Evolutionary conservation across 2,888 invertebrate species (phyloP).

Genomic region (Polydrusus tereticollis): DNA sequence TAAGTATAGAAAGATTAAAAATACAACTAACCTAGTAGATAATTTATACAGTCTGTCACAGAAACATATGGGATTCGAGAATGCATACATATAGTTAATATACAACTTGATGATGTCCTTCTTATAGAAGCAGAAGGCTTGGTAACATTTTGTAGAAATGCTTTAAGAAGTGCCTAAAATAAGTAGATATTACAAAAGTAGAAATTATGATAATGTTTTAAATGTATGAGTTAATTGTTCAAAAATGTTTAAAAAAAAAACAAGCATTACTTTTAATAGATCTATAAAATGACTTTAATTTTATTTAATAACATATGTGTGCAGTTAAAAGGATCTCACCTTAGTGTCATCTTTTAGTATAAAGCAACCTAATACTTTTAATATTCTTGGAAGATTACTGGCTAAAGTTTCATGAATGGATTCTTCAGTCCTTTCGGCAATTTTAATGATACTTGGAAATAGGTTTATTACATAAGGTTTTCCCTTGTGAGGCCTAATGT

Average conservation of each 20-base stretch:
- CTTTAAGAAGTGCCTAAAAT: constrained; percentile 75
- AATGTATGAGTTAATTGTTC: too few species aligned
- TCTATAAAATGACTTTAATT: too few species aligned
- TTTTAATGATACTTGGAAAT: constrained; percentile 79
- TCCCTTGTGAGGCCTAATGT: constrained; percentile 83
- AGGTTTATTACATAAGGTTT: constrained; percentile 83
- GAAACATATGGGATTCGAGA: constrained; percentile 79
- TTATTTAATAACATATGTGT: too few species aligned
- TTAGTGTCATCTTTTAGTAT: constrained; percentile 80
- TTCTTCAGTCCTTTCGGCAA: constrained; percentile 80
- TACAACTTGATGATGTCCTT: constrained; percentile 84
- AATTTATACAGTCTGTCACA: constrained; percentile 76
- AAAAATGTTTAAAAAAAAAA: too few species aligned
- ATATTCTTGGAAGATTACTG: constrained; percentile 75
- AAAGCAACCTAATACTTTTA: constrained; percentile 77
- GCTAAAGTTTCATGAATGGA: constrained; percentile 78
- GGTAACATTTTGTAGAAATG: constrained; percentile 76
- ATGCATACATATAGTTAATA: constrained; percentile 84
- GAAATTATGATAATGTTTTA: too few species aligned
- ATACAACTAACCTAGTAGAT: constrained; percentile 72
- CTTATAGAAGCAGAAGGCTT: constrained; percentile 80
- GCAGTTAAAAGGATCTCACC: constrained; percentile 62
- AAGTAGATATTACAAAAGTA: too few species aligned
- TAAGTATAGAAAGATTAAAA: too few species aligned
- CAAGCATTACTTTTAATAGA: too few species aligned